Conservation (phyloP, 2,113 vertebrate species). For the Callopanchax toddi region DNA sequence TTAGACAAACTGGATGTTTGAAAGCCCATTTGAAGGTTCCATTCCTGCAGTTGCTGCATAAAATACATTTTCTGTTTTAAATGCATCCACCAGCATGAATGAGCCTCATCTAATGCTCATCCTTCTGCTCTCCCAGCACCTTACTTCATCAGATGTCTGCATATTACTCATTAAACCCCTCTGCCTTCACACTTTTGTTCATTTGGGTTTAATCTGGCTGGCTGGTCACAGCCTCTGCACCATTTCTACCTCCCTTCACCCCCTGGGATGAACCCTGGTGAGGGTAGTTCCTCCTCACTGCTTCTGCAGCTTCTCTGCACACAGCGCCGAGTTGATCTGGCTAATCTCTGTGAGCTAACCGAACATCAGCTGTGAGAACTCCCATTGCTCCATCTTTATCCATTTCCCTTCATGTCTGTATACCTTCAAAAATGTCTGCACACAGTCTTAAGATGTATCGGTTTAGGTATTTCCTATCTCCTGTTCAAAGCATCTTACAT, state of each 20-base stretch:
- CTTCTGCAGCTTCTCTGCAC: conserved; percentile 24
- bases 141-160: conserved; percentile 13
- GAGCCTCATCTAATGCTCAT: conserved; percentile 38
- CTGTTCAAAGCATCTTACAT: conserved; percentile 61
- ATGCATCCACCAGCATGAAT: conserved; percentile 31
- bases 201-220: conserved; percentile 35
- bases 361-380: conserved; percentile 52
- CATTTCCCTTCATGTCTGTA: conserved; percentile 49
- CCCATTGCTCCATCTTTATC: conserved; percentile 31
- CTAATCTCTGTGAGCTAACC: conserved; percentile 60
- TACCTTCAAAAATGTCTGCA: conserved; percentile 48
- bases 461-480: conserved; percentile 46
- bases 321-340: conserved; percentile 48
- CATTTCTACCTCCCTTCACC: conserved; percentile 38
- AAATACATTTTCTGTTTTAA: conserved; percentile 9
- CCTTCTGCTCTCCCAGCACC: conserved; percentile 14
- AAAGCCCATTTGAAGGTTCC: conserved; percentile 10
- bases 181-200: conserved; percentile 13
- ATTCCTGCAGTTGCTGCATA: conserved; percentile 3
- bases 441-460: conserved; percentile 45
- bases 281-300: conserved; percentile 45
- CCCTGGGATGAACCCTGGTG: conserved; percentile 62
- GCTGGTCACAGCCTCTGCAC: conserved; percentile 23
- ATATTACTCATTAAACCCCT: conserved; percentile 15
- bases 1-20: conserved; percentile 18